A percentile compares a stretch with the other conserved stretches of the same genome.
These are phyloP conservation scores for Phrynosoma blainvillii DNA, from an alignment of 2,113 vertebrate genomes.

Conservation along the genomic window DNA sequence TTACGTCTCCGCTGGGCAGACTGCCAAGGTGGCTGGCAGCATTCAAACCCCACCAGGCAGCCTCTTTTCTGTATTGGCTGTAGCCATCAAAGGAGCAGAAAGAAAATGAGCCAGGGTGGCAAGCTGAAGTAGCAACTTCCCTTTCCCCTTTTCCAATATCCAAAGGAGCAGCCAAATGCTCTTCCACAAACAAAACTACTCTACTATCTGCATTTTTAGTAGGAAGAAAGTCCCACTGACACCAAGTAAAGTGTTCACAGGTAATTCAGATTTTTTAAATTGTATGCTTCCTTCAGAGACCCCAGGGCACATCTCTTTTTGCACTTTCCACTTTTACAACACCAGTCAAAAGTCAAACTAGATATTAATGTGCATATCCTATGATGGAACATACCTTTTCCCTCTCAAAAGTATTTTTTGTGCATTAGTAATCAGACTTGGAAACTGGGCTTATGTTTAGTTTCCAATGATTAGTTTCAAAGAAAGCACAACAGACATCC, in stretches of 20 bases:
- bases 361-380: too few species aligned
- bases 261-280: not conserved
- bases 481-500: too few species aligned
- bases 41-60: not conserved
- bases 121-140: not conserved
- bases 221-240: not conserved
- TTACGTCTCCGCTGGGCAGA: not conserved
- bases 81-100: not conserved
- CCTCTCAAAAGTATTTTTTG: too few species aligned
- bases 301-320: too few species aligned
- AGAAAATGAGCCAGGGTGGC: not conserved
- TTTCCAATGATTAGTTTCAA: too few species aligned
- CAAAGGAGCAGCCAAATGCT: not conserved
- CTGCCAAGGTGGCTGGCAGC: not conserved
- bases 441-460: too few species aligned
- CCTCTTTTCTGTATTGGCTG: not conserved
- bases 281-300: too few species aligned
- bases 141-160: not conserved
- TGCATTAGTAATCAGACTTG: too few species aligned
- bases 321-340: too few species aligned
- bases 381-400: too few species aligned
- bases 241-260: not conserved
- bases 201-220: not conserved
- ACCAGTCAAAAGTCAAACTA: too few species aligned
- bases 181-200: not conserved